Percentiles rank a stretch among this genome's conserved stretches.
Evolutionary conservation across 2,113 vertebrate genomes (phyloP).

Genomic region (Pardalotus punctatus): DNA sequence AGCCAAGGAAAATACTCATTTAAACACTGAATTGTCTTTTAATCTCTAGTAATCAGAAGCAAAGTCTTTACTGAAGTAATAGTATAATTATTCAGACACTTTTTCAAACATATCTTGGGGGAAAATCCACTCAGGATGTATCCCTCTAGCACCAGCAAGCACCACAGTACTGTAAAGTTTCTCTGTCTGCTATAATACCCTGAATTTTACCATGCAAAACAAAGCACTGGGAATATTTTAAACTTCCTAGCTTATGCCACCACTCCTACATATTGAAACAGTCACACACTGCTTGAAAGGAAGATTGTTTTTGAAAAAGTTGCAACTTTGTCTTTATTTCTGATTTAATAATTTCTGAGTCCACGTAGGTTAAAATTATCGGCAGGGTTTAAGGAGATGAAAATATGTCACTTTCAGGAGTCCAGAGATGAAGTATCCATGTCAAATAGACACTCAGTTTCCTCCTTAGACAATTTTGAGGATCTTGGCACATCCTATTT

Average conservation of each 20-base stretch:
- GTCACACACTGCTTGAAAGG: constrained; percentile 10
- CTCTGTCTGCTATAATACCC: background rate
- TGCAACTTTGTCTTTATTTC: background rate
- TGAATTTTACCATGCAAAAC: background rate
- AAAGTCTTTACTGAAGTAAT: background rate
- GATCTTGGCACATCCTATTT: background rate
- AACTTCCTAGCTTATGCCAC: constrained; percentile 32
- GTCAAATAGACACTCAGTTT: background rate
- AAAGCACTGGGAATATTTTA: constrained; percentile 12
- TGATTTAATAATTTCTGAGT: background rate
- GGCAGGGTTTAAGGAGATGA: background rate
- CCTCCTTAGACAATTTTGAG: background rate
- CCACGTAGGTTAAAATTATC: background rate
- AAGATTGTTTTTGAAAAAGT: background rate
- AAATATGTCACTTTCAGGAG: background rate
- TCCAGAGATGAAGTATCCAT: background rate
- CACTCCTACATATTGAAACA: constrained; percentile 4
- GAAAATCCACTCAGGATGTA: fast-evolving
- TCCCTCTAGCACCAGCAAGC: background rate
- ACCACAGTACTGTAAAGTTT: background rate
- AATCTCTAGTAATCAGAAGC: background rate
- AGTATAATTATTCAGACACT: background rate
- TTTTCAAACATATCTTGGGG: background rate
- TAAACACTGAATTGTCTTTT: background rate
- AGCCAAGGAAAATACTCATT: background rate